Evolutionary conservation across 2,888 invertebrate species (phyloP), one percentile per base, ranked within the genome.

Genomic region (Aleiodes alternator): DNA sequence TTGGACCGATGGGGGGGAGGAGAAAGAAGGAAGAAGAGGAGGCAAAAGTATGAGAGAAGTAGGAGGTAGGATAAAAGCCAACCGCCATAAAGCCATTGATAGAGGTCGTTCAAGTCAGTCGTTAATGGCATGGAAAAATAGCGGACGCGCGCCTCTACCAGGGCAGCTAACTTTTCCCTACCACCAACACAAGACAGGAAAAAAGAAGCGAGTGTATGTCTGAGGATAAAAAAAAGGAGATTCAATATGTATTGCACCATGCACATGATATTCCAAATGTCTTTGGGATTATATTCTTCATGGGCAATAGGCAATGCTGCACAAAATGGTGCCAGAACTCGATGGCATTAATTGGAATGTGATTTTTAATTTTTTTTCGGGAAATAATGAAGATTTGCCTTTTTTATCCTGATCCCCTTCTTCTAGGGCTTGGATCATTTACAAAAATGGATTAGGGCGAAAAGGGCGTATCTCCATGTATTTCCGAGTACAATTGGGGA

Each of bases 71-170:
- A 85, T 84, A 86, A 86, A 86, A 84, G 82, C 79, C 81, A 82
- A 84, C 82, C 78, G 83, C 82, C 82, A 85, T 85, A 83, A 85
- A 86, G 83, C 83, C 86, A 85, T 87, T 87, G 87, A 87, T 85
- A 84, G 84, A 81, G 83, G 84, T 86, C 86, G 84, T 86, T 86
- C 79, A 79, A 84, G 84, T 84, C 80, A 82, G 82, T 84, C 84
- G 84, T 87, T 85, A 87, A 87, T 87, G 84, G 86, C 82, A 87
- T 86, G 84, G 86, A 87, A 87, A 87, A 87, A 86, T 87, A 81
- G 85, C 84, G 77, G 68, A 69, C 81, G 80, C 51, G 50, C 31
- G 68, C 51, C 23, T 34, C 23, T 14, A 38, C 48, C 43, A 48
- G 82, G 82, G 81, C 76, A 80, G 82, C 82, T 83, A 84, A 85